Conservation (phyloP, 2,797 vertebrate genomes). For the Takifugu rubripes region DNA sequence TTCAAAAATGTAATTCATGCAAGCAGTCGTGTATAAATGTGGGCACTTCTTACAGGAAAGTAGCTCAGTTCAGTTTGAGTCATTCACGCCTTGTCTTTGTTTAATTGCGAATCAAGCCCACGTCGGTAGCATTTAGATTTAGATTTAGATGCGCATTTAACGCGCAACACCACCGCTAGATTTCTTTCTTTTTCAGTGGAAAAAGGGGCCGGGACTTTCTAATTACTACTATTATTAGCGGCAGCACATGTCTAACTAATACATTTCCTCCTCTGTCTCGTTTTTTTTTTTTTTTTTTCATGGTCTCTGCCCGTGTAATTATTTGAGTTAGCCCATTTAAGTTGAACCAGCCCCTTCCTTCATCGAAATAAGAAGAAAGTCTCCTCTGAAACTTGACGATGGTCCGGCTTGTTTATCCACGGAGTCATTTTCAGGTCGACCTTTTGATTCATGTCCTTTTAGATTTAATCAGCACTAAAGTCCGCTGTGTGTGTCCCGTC, state of each 20-base stretch:
- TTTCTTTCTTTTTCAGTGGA: slow-evolving; percentile 26
- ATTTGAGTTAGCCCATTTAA: slow-evolving; percentile 94
- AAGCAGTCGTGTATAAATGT: too few relatives aligned
- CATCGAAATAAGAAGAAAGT: slow-evolving; percentile 40
- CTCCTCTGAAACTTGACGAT: slow-evolving; percentile 92
- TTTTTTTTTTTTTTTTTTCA: slow-evolving; percentile 73
- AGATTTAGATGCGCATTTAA: background rate
- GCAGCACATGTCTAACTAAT: slow-evolving; percentile 78
- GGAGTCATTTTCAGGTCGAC: slow-evolving; percentile 91
- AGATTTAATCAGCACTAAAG: slow-evolving; percentile 98
- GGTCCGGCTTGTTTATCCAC: slow-evolving; percentile 88
- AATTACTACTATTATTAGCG: too few relatives aligned
- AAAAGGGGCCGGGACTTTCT: slow-evolving; percentile 43
- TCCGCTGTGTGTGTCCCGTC: slow-evolving; percentile 89
- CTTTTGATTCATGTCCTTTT: slow-evolving; percentile 92
- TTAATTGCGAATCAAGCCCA: too few relatives aligned
- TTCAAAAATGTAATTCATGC: background rate
- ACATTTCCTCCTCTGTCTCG: background rate
- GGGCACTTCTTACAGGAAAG: too few relatives aligned
- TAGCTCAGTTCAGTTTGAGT: too few relatives aligned
- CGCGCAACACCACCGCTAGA: slow-evolving; percentile 10
- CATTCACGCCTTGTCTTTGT: background rate
- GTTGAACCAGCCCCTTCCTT: slow-evolving; percentile 79
- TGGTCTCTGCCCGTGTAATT: slow-evolving; percentile 91
- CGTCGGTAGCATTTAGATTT: too few relatives aligned